phyloP scores from a whole-genome alignment of 2,797 vertebrate species.

The Pygocentrus nattereri region DNA sequence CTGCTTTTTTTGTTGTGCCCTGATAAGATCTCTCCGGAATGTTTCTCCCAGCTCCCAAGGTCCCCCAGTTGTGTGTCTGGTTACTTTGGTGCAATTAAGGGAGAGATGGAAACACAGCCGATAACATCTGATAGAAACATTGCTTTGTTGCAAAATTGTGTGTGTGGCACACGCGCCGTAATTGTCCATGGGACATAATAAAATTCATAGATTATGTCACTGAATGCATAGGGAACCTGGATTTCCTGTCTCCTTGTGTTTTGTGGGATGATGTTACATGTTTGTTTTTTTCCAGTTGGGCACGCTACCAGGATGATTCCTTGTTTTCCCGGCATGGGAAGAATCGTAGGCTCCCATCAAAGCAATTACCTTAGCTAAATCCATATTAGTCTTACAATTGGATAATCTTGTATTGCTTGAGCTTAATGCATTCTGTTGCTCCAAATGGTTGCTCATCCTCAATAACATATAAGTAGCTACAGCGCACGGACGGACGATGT shows the following conservation, averaged over 20 bases:
- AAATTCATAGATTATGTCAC: conserved; percentile 48
- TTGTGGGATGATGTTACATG: conserved; percentile 39
- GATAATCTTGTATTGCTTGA: conserved; percentile 78
- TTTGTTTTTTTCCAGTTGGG: conserved; percentile 43
- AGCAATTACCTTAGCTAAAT: conserved; percentile 63
- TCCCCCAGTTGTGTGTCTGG: conserved; percentile 62
- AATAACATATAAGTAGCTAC: conserved; percentile 77
- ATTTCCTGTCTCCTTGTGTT: conserved; percentile 22
- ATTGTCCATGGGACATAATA: conserved; percentile 53
- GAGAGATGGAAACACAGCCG: conserved; percentile 60
- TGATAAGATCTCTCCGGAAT: conserved; percentile 63
- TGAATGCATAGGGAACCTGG: conserved; percentile 44
- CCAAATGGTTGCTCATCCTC: conserved; percentile 75
- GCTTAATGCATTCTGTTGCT: conserved; percentile 75
- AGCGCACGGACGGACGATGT: conserved; percentile 75
- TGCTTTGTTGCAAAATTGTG: conserved; percentile 42
- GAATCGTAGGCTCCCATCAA: conserved; percentile 42
- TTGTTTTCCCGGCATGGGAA: conserved; percentile 27
- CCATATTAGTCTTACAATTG: conserved; percentile 73
- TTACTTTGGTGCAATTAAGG: conserved; percentile 61
- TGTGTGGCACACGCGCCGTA: conserved; percentile 19
- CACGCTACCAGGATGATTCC: not conserved
- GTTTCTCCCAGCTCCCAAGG: conserved; percentile 59
- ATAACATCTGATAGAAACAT: conserved; percentile 57
- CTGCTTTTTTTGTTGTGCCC: conserved; percentile 63